phyloP scores from a whole-genome alignment of 2,888 invertebrate species.

The Cheilosia scutellata region DNA sequence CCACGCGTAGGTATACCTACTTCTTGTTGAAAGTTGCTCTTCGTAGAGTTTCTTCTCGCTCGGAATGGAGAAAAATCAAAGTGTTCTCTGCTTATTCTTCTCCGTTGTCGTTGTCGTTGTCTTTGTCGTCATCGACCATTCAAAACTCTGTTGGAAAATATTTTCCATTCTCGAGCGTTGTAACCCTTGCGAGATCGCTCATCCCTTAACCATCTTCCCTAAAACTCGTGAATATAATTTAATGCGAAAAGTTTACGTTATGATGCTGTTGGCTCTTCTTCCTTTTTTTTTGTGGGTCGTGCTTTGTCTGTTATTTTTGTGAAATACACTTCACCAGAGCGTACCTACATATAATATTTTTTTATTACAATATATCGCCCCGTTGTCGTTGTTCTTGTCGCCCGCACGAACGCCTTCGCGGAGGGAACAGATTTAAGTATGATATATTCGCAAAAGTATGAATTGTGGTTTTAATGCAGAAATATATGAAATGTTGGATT shows the following conservation, averaged over 20 bases:
- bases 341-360: slow-evolving; percentile 47
- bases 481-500: slow-evolving; percentile 76
- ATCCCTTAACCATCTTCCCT: slow-evolving; percentile 11
- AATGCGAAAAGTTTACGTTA: slow-evolving; percentile 72
- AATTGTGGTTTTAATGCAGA: slow-evolving; percentile 77
- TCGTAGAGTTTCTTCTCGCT: slow-evolving; percentile 5
- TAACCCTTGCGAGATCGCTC: slow-evolving; percentile 32
- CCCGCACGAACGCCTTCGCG: slow-evolving; percentile 23
- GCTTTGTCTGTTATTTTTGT: slow-evolving; percentile 68
- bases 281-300: slow-evolving; percentile 10
- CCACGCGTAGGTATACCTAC: slow-evolving; percentile 26
- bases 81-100: slow-evolving; percentile 9
- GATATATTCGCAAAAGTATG: slow-evolving; percentile 78
- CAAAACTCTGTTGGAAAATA: slow-evolving; percentile 43
- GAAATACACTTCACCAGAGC: slow-evolving; percentile 38
- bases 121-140: slow-evolving; percentile 52
- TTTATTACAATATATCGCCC: slow-evolving; percentile 74
- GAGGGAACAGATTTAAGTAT: slow-evolving; percentile 76
- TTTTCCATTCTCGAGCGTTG: slow-evolving; percentile 26
- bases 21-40: slow-evolving; percentile 58
- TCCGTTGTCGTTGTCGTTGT: slow-evolving; percentile 25
- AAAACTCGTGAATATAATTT: slow-evolving; percentile 72
- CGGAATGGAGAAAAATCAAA: slow-evolving; percentile 50
- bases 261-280: slow-evolving; percentile 68
- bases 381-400: slow-evolving; percentile 50